Percentiles rank a stretch among this genome's conserved stretches.
Conservation (phyloP, 2,797 vertebrate genomes). For the Molossus alvarezi region DNA sequence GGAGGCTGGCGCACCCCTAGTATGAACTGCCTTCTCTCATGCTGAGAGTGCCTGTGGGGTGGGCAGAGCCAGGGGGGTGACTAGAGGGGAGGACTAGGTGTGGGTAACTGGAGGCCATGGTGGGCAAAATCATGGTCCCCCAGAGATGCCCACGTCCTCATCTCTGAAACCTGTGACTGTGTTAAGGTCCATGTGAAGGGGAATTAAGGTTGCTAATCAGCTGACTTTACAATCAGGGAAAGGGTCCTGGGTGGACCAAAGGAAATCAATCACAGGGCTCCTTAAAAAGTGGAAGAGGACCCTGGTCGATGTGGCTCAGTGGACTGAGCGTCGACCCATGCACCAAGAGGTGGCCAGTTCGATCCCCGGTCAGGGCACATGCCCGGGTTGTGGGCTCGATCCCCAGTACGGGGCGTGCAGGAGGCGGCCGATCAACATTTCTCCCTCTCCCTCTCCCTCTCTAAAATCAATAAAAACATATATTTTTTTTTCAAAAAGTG, state of each 20-base stretch:
- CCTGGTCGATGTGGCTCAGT: background rate
- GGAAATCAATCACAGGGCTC: background rate
- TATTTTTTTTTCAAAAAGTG: background rate
- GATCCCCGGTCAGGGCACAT: background rate
- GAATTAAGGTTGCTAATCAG: background rate
- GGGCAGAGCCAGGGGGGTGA: background rate
- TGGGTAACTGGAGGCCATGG: background rate
- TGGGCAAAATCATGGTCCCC: background rate
- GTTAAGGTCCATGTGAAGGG: background rate
- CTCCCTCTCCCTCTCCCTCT: background rate
- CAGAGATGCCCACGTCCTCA: background rate
- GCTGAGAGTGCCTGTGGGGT: background rate
- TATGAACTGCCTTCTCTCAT: rapidly evolving
- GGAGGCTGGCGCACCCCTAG: background rate
- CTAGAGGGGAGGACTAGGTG: background rate
- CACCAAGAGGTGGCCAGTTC: background rate
- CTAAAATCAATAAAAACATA: background rate
- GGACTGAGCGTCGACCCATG: background rate
- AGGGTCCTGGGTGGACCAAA: background rate
- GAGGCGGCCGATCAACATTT: background rate
- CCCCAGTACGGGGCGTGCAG: background rate
- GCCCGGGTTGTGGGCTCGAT: background rate
- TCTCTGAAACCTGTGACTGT: background rate
- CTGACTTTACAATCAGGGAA: background rate
- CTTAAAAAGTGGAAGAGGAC: background rate